These are phyloP conservation scores for Tricholaema leucomelas DNA, from an alignment of 2,113 vertebrate genomes.

Conservation along the genomic window DNA sequence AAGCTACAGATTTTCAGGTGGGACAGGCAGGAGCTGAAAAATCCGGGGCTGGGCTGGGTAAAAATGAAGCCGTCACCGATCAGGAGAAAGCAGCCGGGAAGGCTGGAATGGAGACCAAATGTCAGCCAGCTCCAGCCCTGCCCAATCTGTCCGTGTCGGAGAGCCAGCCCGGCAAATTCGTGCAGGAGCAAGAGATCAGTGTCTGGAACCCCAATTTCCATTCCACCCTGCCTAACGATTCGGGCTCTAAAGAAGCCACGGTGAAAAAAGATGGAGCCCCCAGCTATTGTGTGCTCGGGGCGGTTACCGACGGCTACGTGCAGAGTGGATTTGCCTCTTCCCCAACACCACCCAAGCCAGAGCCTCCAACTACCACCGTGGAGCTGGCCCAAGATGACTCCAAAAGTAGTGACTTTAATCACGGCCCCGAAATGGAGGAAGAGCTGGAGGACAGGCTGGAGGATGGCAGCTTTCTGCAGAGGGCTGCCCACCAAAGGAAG, in stretches of 20 bases:
- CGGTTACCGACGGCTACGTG: constrained; percentile 53
- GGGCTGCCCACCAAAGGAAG: constrained; percentile 86
- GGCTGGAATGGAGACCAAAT: constrained; percentile 26
- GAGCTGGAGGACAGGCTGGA: constrained; percentile 70
- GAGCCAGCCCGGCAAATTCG: not conserved
- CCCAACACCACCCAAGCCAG: not conserved
- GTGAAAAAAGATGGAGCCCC: constrained; percentile 71
- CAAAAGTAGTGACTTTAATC: not conserved
- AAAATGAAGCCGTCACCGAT: constrained; percentile 61
- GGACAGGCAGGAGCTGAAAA: constrained; percentile 26
- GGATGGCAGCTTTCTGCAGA: constrained; percentile 61
- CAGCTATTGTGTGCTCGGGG: constrained; percentile 70
- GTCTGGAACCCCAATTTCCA: constrained; percentile 79
- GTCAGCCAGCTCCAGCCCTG: constrained; percentile 14
- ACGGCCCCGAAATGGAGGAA: constrained; percentile 9
- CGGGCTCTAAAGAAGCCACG: constrained; percentile 36
- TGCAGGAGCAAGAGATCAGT: constrained; percentile 69
- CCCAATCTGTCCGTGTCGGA: constrained; percentile 6
- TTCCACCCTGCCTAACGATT: constrained; percentile 8
- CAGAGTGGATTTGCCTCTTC: constrained; percentile 19
- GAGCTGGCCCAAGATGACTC: constrained; percentile 73
- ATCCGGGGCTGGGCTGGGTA: not conserved
- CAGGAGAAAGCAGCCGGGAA: constrained; percentile 68
- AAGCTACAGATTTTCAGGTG: constrained; percentile 30
- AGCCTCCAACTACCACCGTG: constrained; percentile 68